Conservation (phyloP, 2,113 vertebrate genomes). For the Sceloporus undulatus region DNA sequence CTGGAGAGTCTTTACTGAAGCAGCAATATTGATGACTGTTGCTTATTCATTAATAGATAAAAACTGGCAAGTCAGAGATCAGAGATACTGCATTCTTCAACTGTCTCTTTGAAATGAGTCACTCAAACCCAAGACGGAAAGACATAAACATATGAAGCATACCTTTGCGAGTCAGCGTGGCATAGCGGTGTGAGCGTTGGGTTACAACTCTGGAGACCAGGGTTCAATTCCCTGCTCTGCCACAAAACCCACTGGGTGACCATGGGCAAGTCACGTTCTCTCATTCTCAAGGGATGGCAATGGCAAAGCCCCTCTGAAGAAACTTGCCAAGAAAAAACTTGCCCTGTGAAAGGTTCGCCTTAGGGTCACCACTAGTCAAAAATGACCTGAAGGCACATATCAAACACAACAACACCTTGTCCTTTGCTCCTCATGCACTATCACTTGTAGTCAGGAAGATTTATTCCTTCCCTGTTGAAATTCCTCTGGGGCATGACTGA, state of each 20-base stretch:
- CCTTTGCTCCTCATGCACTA: background rate
- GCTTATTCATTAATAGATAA: no score
- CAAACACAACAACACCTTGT: background rate
- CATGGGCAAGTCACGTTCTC: no score
- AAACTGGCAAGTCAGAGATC: background rate
- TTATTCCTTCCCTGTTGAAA: background rate
- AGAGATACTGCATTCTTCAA: background rate
- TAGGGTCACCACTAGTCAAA: no score
- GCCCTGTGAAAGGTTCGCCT: no score
- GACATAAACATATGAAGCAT: background rate
- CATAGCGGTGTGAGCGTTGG: no score
- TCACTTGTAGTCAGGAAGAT: background rate
- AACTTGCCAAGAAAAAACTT: no score
- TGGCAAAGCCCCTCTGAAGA: no score
- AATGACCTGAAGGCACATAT: no score
- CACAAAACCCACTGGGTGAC: no score
- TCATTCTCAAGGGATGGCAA: no score
- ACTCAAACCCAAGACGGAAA: background rate
- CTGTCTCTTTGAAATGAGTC: background rate
- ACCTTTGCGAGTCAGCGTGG: background rate
- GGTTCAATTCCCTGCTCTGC: no score
- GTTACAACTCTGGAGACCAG: no score
- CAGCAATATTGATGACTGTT: background rate
- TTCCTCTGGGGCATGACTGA: background rate
- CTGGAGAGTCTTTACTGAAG: background rate